Conservation (phyloP, 2,797 vertebrate species). For the Cynodonichthys magdalenae region DNA sequence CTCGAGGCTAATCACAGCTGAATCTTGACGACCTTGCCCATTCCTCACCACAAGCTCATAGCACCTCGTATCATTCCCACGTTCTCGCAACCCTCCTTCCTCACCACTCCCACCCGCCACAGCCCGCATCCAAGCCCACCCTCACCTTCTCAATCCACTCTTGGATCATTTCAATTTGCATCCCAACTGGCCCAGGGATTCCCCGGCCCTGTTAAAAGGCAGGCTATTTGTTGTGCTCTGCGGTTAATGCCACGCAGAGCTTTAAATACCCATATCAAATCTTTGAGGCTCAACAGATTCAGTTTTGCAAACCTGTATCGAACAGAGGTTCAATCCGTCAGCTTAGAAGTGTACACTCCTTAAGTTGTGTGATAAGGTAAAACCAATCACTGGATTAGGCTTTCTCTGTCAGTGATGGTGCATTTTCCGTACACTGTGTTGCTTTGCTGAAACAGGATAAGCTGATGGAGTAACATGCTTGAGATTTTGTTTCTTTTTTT, state of each 20-base stretch:
- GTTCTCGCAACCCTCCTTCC: constrained; percentile 44
- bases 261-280: constrained; percentile 91
- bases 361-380: constrained; percentile 88
- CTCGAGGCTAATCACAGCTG: constrained; percentile 64
- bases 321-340: constrained; percentile 87
- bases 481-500: constrained; percentile 61
- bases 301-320: constrained; percentile 89
- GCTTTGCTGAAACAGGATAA: constrained; percentile 72
- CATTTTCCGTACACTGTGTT: constrained; percentile 64
- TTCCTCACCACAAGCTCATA: constrained; percentile 51
- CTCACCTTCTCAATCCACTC: constrained; percentile 81
- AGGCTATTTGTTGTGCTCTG: constrained; percentile 88
- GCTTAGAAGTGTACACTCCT: constrained; percentile 88
- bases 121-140: constrained; percentile 66
- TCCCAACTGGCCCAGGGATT: constrained; percentile 80
- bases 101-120: constrained; percentile 50
- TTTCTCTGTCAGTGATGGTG: constrained; percentile 75
- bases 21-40: constrained; percentile 52
- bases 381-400: constrained; percentile 87
- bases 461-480: constrained; percentile 73
- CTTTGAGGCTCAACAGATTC: constrained; percentile 88
- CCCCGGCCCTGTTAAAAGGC: constrained; percentile 83
- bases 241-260: constrained; percentile 86
- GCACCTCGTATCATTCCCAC: constrained; percentile 54
- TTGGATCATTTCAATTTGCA: constrained; percentile 87